phyloP scores from a whole-genome alignment of 2,113 vertebrate species.

The Labeo rohita region DNA sequence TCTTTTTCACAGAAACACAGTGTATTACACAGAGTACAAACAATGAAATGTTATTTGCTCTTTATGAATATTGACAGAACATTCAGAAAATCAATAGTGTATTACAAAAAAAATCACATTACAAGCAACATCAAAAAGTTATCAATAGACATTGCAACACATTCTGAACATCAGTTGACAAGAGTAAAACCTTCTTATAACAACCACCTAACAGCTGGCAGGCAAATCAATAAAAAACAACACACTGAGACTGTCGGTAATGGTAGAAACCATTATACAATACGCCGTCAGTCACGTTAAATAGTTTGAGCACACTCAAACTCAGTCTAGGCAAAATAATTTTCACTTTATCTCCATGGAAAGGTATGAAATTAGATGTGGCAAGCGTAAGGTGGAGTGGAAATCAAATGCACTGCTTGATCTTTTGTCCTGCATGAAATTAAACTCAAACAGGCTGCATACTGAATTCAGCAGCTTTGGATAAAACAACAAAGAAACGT shows the following conservation, averaged over 20 bases:
- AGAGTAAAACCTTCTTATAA: not conserved
- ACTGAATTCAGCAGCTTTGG: conserved; percentile 3
- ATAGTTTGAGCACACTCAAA: not conserved
- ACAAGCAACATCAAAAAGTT: not conserved
- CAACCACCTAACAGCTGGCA: not conserved
- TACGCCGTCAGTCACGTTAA: not conserved
- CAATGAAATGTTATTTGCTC: conserved; percentile 28
- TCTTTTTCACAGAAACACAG: not conserved
- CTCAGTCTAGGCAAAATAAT: not conserved
- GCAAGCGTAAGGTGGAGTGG: conserved; percentile 1
- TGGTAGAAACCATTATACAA: not conserved
- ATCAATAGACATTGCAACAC: not conserved
- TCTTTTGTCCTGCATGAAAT: conserved; percentile 31
- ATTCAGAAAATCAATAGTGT: conserved; percentile 5
- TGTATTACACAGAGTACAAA: not conserved
- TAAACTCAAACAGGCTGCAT: not conserved
- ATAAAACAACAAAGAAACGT: conserved; percentile 15
- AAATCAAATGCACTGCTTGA: conserved; percentile 15
- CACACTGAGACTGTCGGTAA: conserved; percentile 13
- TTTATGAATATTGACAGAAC: not conserved
- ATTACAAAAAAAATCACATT: not conserved
- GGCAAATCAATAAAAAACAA: conserved; percentile 9
- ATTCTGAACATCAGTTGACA: conserved; percentile 8
- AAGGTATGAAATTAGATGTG: conserved; percentile 8
- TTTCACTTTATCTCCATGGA: not conserved